A percentile compares a stretch with the other conserved stretches of the same genome.
These are phyloP conservation scores for Picus viridis DNA, from an alignment of 2,797 vertebrate species.

Conservation along the genomic window DNA sequence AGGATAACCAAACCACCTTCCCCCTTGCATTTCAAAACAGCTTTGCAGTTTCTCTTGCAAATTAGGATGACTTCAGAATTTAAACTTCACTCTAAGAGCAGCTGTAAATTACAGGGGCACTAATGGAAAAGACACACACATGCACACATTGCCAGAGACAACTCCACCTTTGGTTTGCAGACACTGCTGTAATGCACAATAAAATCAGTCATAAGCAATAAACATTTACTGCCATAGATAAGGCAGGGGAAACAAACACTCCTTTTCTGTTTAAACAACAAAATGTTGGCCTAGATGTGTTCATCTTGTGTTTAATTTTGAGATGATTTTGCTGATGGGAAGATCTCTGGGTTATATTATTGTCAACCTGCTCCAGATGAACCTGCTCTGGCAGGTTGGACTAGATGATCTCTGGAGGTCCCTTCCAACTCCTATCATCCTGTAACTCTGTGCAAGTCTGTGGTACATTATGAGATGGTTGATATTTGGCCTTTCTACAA, in stretches of 20 bases:
- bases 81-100: neutral
- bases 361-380: neutral
- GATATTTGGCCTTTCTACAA: neutral
- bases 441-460: too few species aligned
- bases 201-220: neutral
- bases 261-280: neutral
- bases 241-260: constrained; percentile 3
- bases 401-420: too few species aligned
- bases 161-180: neutral
- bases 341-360: neutral
- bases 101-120: neutral
- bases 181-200: neutral
- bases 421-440: too few species aligned
- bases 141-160: neutral
- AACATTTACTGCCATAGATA: neutral
- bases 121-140: neutral
- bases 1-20: neutral
- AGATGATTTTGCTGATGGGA: neutral
- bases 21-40: neutral
- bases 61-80: constrained; percentile 4
- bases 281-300: neutral
- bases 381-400: too few species aligned
- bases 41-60: neutral
- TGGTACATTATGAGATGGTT: neutral
- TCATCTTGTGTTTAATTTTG: neutral